Base-by-base conservation (phyloP, 2,888 invertebrate species). In the Hedya salicella region DNA sequence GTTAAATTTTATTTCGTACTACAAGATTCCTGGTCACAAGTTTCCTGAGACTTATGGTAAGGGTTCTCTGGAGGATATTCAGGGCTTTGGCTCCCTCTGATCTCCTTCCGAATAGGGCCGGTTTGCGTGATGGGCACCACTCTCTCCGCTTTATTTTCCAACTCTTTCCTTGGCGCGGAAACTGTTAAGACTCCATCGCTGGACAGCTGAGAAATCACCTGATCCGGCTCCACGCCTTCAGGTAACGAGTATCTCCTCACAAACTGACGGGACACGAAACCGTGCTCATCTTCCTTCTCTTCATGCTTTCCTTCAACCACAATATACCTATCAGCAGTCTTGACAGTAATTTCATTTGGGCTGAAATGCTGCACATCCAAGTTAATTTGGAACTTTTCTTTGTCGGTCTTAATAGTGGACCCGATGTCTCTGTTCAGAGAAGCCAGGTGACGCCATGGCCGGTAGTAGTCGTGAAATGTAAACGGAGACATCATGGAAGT, bases 241-340 rank as follows among this genome's bases (percentile, higher is more conserved):
- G 97, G 96, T 49, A 97, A 80, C 5, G 93, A 83, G 78, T 96
- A 97, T 57, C 95, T 93, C 17, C 96, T 93, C 6, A 94, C 92
- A 75, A 97, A 95, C 71, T 96, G 95, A 16, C 95, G 92, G 0
- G 95, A 94, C 57, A 96, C 93, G 71, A 90, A 95, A 0, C 96
- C 96, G 74, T 95, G 95, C 21, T 95, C 94, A 73, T 96, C 96
- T 68, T 94, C 92, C 74, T 94, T 95, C 76, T 96, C 96, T 72
- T 95, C 95, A 74, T 96, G 96, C 77, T 95, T 95, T 0, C 95
- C 96, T 79, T 96, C 96, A 8, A 96, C 89, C 3, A 96, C 90
- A 11, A 96, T 92, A 54, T 86, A 92, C 54, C 94, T 93, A 59
- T 95, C 95, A 0, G 93, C 92, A 0, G 95, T 95, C 80, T 95